phyloP scores from a whole-genome alignment of 2,113 vertebrate species.

The Otocyon megalotis region DNA sequence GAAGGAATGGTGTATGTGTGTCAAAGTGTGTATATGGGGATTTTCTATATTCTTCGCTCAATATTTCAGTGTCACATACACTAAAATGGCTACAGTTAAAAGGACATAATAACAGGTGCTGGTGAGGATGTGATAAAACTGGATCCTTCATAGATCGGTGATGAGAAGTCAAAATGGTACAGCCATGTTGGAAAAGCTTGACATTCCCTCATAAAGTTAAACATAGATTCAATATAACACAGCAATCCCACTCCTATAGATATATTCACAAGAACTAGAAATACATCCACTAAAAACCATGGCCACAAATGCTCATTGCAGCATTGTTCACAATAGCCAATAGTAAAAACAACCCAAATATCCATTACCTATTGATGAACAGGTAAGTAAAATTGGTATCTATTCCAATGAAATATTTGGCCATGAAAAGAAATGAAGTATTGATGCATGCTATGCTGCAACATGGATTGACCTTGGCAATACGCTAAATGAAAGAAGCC shows the following conservation, averaged over 20 bases:
- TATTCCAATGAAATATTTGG: too few relatives aligned
- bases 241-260: neutral
- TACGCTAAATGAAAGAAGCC: neutral
- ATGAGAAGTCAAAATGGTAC: neutral
- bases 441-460: too few relatives aligned
- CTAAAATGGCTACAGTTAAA: neutral
- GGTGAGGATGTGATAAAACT: neutral
- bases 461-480: neutral
- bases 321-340: neutral
- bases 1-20: neutral
- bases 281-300: neutral
- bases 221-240: neutral
- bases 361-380: neutral
- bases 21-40: neutral
- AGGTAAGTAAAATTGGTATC: too few relatives aligned
- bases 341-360: neutral
- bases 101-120: neutral
- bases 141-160: neutral
- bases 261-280: slow-evolving; percentile 11
- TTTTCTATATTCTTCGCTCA: neutral
- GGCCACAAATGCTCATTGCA: neutral
- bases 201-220: neutral
- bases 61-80: neutral
- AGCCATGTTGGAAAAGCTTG: neutral
- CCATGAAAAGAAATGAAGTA: too few relatives aligned